Base-by-base conservation (phyloP, 2,888 invertebrate species). In the Synanthedon vespiformis region DNA sequence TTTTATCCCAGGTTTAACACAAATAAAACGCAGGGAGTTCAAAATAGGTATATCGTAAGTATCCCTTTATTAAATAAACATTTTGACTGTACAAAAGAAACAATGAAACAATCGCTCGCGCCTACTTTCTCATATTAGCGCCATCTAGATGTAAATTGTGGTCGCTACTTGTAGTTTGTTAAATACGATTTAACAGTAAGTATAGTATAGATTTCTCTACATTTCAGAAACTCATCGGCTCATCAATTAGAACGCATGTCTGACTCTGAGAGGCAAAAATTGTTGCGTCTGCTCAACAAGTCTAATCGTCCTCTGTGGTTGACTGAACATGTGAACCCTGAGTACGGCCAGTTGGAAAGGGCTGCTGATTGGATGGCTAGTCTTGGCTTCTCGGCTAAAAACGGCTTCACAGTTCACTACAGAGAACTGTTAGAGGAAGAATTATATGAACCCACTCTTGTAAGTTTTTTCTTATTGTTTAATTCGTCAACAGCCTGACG, bases 351-450 rank as follows among this genome's bases (percentile, higher is more conserved):
- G 49, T 69, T 89, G 49, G 74, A 80, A n/a, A 77, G 90, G 1
- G 94, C 93, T 0, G 88, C 95, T 6, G 88, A 90, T 52, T 94
- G 94, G 93, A 89, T 93, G 16, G 89, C 91, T 59, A 90, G 92
- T 57, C 79, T 95, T 16, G 95, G 95, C 0, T 89, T 91, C 55
- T 90, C 93, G 0, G 95, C 95, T 0, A 89, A 87, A 67, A 86
- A 90, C 16, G 95, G 94, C 0, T 91, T 92, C 62, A 88, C 92
- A 41, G 92, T 93, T 0, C 85, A 95, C 56, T 92, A 93, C 70
- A 89, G 92, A 57, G 92, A 93, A 60, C 87, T 93, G 1, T 76
- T 88, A 22, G 77, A 89, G 4, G 77, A 89, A 1, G 91, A 92
- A 57, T 76, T 93, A 51, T 89, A 89, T 61, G 78, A 88, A 40